Base-by-base conservation (phyloP, 2,888 invertebrate genomes). In the Geotrupes spiniger region DNA sequence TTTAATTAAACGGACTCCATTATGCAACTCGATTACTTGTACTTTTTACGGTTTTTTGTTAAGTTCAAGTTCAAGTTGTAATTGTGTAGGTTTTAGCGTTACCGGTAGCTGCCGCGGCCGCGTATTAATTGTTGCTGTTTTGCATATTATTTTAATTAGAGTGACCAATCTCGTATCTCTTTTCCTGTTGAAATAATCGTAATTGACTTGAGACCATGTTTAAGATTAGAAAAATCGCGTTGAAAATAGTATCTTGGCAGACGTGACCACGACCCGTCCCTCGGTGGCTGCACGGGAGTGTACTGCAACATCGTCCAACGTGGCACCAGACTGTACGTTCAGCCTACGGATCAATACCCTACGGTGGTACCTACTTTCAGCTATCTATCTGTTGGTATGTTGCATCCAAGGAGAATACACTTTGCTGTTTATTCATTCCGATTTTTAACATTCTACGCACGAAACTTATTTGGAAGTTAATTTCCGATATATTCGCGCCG, bases 281-380 rank as follows among this genome's bases (percentile, higher is more conserved):
- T 37, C 17, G 36, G 38, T 45, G 36, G 27, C 36, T 33, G 16
- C 11, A 33, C 10, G 25, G 36, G 44, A 45, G 44, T 45, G 44
- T 45, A 45, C 44, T 16, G 9, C 36, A 38, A 15, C 15, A 33
- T 15, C 33, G 15, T 14, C 15, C 14, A 33, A 33, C 33, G 15
- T n/a, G 21, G 37, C 28, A 15, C 14, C 28, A 28, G 44, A 45
- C 28, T 45, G 44, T 45, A 45, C 44, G 31, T 36, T 26, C 43
- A 36, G 44, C 44, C 44, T 45, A 45, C 44, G 44, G 44, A 45
- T 45, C 44, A 45, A 45, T 45, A 45, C 44, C 44, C 44, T 38
- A 43, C 44, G 29, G 38, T 38, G 44, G 38, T 45, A 37, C 44
- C 37, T 45, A 45, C 44, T 37, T 16, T 25, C 25, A 45, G 38